Percentiles rank a stretch among this genome's conserved stretches.
phyloP scores from a whole-genome alignment of 2,888 invertebrate species.

The Endomychus coccineus region DNA sequence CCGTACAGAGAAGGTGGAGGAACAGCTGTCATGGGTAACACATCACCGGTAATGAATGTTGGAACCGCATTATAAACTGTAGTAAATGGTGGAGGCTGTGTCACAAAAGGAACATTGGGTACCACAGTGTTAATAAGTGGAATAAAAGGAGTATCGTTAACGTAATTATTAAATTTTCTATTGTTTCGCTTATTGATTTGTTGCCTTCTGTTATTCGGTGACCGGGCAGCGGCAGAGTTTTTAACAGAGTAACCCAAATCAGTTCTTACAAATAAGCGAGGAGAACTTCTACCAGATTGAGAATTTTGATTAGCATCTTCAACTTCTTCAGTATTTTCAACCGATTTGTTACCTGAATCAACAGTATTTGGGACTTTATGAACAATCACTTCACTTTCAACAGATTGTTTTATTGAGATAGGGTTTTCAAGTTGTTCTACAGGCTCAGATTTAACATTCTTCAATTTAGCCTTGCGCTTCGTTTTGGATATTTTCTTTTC shows the following conservation, averaged over 20 bases:
- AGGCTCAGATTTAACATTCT: no score
- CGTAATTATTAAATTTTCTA: no score
- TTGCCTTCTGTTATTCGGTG: no score
- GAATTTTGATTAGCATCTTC: neutral
- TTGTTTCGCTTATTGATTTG: no score
- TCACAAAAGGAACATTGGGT: constrained; percentile 17
- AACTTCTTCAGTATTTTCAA: constrained; percentile 21
- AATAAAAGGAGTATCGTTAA: constrained; percentile 10
- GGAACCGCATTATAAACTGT: constrained; percentile 13
- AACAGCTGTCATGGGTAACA: constrained; percentile 6
- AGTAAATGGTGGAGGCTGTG: constrained; percentile 17
- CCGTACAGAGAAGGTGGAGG: constrained; percentile 22
- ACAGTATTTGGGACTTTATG: constrained; percentile 15
- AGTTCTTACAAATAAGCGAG: no score
- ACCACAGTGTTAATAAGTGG: constrained; percentile 16
- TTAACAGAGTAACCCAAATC: no score
- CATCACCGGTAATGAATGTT: constrained; percentile 6
- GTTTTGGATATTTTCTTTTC: constrained; percentile 19
- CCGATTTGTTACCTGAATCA: constrained; percentile 5
- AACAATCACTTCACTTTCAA: constrained; percentile 5
- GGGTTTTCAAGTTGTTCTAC: constrained; percentile 5
- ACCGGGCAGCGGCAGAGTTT: no score
- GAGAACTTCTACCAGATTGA: neutral
- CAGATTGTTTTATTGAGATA: constrained; percentile 4
- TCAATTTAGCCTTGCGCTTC: constrained; percentile 17